A percentile compares a stretch with the other conserved stretches of the same genome.
Evolutionary conservation across 2,113 vertebrate species (phyloP).

Genomic region (Hassar affinis): DNA sequence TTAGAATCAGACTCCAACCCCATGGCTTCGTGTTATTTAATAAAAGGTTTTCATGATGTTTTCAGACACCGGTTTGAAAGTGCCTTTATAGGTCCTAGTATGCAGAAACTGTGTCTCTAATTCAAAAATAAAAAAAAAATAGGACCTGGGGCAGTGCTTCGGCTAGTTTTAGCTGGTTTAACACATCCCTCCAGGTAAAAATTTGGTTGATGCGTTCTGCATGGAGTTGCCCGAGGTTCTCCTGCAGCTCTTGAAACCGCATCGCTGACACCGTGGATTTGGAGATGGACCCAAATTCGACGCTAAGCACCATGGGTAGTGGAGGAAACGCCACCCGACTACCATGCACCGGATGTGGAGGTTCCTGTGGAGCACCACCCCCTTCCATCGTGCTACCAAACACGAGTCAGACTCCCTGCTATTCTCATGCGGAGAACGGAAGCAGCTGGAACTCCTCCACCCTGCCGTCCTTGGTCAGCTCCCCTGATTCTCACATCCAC

Average conservation of each 20-base stretch:
- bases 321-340: conserved; percentile 60
- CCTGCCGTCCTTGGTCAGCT: conserved; percentile 63
- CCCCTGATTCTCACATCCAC: conserved; percentile 68
- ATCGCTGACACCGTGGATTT: conserved; percentile 61
- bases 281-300: conserved; percentile 73
- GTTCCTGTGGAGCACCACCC: conserved; percentile 68
- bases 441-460: conserved; percentile 72
- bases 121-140: conserved; percentile 3
- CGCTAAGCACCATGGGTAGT: conserved; percentile 56
- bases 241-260: conserved; percentile 58
- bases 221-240: conserved; percentile 71
- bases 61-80: conserved; percentile 18
- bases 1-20: not conserved
- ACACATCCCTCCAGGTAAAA: conserved; percentile 49
- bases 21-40: not conserved
- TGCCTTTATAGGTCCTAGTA: conserved; percentile 37
- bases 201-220: conserved; percentile 68
- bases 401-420: conserved; percentile 61
- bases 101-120: conserved; percentile 2
- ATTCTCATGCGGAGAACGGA: conserved; percentile 71
- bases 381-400: conserved; percentile 57
- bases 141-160: not conserved
- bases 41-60: not conserved
- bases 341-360: conserved; percentile 72
- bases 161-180: conserved; percentile 60